A percentile compares a stretch with the other conserved stretches of the same genome.
phyloP scores from a whole-genome alignment of 1,140 invertebrate genomes.

The Brachionus calyciflorus region DNA sequence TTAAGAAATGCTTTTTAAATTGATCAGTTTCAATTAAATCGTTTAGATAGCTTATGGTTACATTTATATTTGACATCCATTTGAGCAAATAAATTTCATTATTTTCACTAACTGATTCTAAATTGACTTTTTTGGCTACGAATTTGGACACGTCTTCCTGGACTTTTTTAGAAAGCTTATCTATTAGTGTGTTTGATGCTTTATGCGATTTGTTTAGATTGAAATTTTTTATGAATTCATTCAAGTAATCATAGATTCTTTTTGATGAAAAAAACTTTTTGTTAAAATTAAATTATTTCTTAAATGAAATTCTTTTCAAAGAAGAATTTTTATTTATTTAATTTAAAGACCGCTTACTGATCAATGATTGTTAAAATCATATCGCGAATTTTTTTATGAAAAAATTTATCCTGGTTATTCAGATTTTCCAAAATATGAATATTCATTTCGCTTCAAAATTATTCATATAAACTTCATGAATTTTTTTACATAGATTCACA shows the following conservation, averaged over 20 bases:
- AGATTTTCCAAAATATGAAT: too few relatives aligned
- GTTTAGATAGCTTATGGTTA: not conserved
- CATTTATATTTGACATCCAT: conserved; percentile 28
- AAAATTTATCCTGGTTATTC: too few relatives aligned
- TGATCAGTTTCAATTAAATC: not conserved
- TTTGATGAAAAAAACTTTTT: not conserved
- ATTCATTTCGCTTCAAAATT: too few relatives aligned
- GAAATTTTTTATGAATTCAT: not conserved
- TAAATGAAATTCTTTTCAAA: not conserved
- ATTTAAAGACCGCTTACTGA: not conserved
- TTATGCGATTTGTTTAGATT: not conserved
- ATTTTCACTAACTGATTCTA: conserved; percentile 10
- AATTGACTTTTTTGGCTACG: not conserved
- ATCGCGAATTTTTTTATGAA: not conserved
- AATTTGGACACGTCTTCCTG: not conserved
- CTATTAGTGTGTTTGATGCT: too few relatives aligned
- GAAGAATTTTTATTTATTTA: not conserved
- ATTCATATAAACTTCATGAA: too few relatives aligned
- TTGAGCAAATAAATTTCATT: conserved; percentile 23
- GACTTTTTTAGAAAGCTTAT: not conserved
- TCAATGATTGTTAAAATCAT: not conserved
- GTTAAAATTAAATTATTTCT: not conserved
- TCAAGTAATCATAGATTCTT: not conserved
- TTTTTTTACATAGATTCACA: too few relatives aligned
- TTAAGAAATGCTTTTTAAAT: not conserved